Evolutionary conservation across 2,113 vertebrate species (phyloP), one percentile per base, ranked within the genome.

Genomic region (Erinaceus europaeus): DNA sequence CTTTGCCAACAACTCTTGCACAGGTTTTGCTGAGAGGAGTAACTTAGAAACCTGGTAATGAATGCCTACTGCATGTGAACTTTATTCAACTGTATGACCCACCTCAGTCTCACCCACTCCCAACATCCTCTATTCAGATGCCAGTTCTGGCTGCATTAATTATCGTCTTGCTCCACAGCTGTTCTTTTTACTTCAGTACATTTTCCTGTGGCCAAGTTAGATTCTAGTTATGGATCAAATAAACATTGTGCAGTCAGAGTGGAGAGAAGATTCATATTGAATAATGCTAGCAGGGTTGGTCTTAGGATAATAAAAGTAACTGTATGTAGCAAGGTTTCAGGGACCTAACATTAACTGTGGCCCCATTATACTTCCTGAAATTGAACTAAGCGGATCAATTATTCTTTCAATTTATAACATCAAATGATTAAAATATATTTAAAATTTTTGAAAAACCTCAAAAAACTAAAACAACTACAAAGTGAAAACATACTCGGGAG

Each of bases 21-120:
- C 38, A 74, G 61, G 38, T 55, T 89, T 88, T 90, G 91, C 61
- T 88, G 61, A 50, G 55, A 90, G 40, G 38, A 89, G 73, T 89
- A 84, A 80, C 20, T 76, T 86, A 94, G 89, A 91, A 64, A 80
- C 13, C 0, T 86, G 52, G 32, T 46, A 89, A 32, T 38, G 53
- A 68, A 86, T 75, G 40, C 29, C n/a, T 78, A 61, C 20, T 46
- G 61, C 40, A 20, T 42, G 55, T 6, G 62, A 25, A 13, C 79
- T 90, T 81, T 62, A 50, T 76, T 83, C 20, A 80, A 44, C 32
- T 7, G 29, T 34, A 20, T 64, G 73, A 36, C 52, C 10, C 17
- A 40, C 42, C 13, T 53, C 0, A 4, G 67, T 29, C 62, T 77
- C 50, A 59, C 55, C 12, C 25, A 42, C 32, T 77, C 46, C 84